A percentile compares a stretch with the other conserved stretches of the same genome.
Evolutionary conservation across 2,888 invertebrate species (phyloP).

Genomic region (Chalcosyrphus nemorum): DNA sequence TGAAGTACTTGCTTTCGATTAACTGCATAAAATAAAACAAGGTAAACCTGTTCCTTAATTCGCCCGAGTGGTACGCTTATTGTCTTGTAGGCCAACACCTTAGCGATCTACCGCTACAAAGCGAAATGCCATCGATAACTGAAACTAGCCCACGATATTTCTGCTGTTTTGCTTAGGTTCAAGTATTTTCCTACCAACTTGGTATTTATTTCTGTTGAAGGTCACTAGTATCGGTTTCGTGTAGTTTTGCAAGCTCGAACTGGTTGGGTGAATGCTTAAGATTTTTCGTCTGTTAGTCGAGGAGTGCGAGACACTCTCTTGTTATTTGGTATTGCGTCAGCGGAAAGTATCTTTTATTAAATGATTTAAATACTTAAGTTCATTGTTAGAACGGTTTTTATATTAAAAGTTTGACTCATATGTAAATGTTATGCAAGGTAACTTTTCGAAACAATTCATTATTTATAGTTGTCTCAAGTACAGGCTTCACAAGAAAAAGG

Average conservation of each 20-base stretch:
- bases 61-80: conserved; percentile 5
- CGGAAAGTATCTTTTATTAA: not conserved
- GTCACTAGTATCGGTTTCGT: conserved; percentile 43
- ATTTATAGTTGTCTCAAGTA: too few species aligned
- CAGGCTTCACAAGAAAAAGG: too few species aligned
- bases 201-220: conserved; percentile 41
- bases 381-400: not conserved
- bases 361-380: not conserved
- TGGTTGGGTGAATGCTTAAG: conserved; percentile 48
- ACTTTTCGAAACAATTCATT: too few species aligned
- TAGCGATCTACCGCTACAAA: not conserved
- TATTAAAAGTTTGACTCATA: too few species aligned
- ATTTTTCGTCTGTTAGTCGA: conserved; percentile 17
- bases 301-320: conserved; percentile 16
- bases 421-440: too few species aligned
- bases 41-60: conserved; percentile 42
- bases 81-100: conserved; percentile 24
- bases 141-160: conserved; percentile 39
- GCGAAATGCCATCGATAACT: conserved; percentile 56
- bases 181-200: conserved; percentile 34
- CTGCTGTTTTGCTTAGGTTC: conserved; percentile 18
- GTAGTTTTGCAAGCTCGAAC: conserved; percentile 41
- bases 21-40: conserved; percentile 3
- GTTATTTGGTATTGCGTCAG: not conserved
- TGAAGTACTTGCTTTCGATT: not conserved